Base-by-base conservation (phyloP, 2,888 invertebrate species). In the Anaspis maculata region DNA sequence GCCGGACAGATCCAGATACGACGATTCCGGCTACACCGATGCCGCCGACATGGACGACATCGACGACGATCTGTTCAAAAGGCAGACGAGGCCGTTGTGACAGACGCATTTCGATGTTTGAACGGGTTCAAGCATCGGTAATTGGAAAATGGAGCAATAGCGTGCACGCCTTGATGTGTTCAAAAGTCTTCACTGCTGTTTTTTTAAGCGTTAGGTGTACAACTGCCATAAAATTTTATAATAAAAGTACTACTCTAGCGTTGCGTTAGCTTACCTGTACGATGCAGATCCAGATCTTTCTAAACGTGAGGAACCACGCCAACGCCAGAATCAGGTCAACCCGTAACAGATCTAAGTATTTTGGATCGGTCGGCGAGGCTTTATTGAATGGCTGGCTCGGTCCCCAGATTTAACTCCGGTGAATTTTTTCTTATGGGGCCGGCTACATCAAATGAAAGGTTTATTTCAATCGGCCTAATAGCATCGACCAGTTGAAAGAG, bases 1-100 rank as follows among this genome's bases (percentile, higher is more conserved):
- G 1, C 65, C 66, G 27, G 62, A 48, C 63, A 70, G 76, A 47
- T 72, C 74, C n/a, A 69, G 76, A 26, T 81, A 81, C 61, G 81
- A 82, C 49, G 81, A 82, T 64, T 79, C 79, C 13, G 81, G 81
- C 4, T 82, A 79, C 55, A 76, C 77, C 2, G 82, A 83, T 61
- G 79, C 75, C 1, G 76, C 74, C 1, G 70, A 74, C 56, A 72
- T 79, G 44, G 81, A 79, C 51, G 74, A 74, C 55, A 69, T 79
- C 42, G 81, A 81, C 40, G 80, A 81, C 42, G 80, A 81, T 41
- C 54, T 77, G 48, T 81, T 73, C 61, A 81, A 80, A 56, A 61
- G 72, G 38, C 72, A 77, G n/a, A 64, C 71, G 5, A 57, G 70
- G 33, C 57, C 59, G 44, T 69, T 73, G 68, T 74, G 73, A 73